Conservation (phyloP, 64 coral and sea anemone species). For the Hydrozoanthus tunicans region DNA sequence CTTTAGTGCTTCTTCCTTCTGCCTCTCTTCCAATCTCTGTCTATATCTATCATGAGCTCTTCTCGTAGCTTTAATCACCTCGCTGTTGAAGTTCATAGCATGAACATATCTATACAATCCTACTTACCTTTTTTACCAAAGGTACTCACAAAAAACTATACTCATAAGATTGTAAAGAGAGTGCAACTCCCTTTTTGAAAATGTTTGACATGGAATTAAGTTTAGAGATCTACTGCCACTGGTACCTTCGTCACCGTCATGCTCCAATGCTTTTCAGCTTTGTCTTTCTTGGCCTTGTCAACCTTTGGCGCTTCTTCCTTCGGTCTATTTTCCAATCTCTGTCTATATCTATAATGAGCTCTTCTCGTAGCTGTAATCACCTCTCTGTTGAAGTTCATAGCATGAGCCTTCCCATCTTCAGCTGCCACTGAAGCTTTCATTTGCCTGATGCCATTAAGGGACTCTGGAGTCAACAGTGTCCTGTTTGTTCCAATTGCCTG, state of each 20-base stretch:
- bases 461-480: neutral
- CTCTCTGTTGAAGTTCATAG: neutral
- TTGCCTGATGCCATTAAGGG: neutral
- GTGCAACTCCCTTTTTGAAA: no score
- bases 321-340: constrained; percentile 24
- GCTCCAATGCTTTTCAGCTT: constrained; percentile 16
- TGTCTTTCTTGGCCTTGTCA: constrained; percentile 20
- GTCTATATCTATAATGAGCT: constrained; percentile 19
- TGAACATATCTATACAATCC: neutral
- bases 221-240: no score
- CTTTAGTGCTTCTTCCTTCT: neutral
- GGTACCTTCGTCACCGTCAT: no score
- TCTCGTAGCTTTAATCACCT: neutral
- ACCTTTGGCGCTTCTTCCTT: neutral
- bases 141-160: no score
- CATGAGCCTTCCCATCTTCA: neutral
- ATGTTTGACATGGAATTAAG: no score
- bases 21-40: constrained; percentile 34
- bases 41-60: constrained; percentile 13
- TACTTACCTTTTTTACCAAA: no score
- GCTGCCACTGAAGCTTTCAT: neutral
- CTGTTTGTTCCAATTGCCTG: neutral
- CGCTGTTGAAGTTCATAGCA: neutral
- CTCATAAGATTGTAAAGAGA: no score
- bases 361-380: neutral